Base-by-base conservation (phyloP, 2,797 vertebrate species). In the Paguma larvata region DNA sequence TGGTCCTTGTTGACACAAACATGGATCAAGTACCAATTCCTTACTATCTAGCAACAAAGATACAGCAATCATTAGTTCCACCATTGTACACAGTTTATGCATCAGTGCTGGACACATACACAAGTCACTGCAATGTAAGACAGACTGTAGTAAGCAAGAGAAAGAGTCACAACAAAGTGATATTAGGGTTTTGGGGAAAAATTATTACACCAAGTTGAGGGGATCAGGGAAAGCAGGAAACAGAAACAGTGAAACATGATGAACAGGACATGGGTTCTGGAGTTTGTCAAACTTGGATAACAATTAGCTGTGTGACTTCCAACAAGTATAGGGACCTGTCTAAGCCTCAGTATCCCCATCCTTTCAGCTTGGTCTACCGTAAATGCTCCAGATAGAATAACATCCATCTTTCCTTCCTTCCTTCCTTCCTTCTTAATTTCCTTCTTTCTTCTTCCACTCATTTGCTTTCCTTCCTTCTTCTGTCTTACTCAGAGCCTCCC, bases 21-120 rank as follows among this genome's bases (percentile, higher is more conserved):
- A 44, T 84, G 48, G 92, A 10, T 72, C 86, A 59, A 65, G 46
- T 77, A 84, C 7, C 82, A 62, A 34, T 3, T 89, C 6, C 65
- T 93, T 92, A 72, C 67, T 93, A n/a, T 91, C 51, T 92, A 92
- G 44, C 79, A 84, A 77, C 65, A 67, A n/a, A 92, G 46, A 94
- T 18, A 72, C 90, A 48, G 11, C 23, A 92, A 75, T 75, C 78
- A 93, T 91, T 79, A 48, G 73, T 89, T 93, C 83, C 59, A 79
- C 23, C 59, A 46, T 41, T 91, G 30, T 73, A 21, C 25, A 56
- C 34, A 95, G 62, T 96, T 94, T 82, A 78, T 34, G 15, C 51
- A 27, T 70, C 34, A 85, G 30, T 88, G 32, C 51, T 95, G 44
- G 38, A 91, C 59, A 94, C 18, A 75, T 6, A 85, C 34, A 32